Conservation (phyloP, 2,113 vertebrate genomes). For the Brachypteracias leptosomus region DNA sequence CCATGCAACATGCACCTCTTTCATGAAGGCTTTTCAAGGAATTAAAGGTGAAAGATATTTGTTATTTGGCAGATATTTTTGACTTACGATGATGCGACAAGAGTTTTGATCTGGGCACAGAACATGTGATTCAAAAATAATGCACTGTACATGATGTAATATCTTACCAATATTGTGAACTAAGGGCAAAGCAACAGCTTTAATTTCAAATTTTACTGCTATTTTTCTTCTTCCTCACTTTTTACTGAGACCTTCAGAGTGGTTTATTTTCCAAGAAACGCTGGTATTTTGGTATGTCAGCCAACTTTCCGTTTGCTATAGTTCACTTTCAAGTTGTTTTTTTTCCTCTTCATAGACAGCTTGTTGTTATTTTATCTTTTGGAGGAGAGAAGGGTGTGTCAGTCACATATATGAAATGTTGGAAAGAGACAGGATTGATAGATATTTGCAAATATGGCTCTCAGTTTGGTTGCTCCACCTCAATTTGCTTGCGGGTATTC, state of each 20-base stretch:
- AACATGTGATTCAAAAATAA: background rate
- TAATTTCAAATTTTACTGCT: conserved; percentile 35
- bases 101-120: background rate
- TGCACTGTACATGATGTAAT: background rate
- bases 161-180: background rate
- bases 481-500: background rate
- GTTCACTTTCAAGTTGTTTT: background rate
- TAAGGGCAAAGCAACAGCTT: background rate
- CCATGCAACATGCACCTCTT: background rate
- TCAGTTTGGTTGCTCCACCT: background rate
- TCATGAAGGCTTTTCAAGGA: background rate
- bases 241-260: background rate
- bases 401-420: background rate
- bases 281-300: background rate
- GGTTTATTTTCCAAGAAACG: background rate
- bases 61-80: background rate
- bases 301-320: background rate
- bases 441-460: background rate
- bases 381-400: background rate
- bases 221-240: conserved; percentile 3
- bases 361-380: background rate
- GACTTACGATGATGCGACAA: background rate
- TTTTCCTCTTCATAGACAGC: background rate
- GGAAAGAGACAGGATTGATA: background rate
- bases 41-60: background rate